phyloP scores from a whole-genome alignment of 2,888 invertebrate species.

The Antheraea yamamai region DNA sequence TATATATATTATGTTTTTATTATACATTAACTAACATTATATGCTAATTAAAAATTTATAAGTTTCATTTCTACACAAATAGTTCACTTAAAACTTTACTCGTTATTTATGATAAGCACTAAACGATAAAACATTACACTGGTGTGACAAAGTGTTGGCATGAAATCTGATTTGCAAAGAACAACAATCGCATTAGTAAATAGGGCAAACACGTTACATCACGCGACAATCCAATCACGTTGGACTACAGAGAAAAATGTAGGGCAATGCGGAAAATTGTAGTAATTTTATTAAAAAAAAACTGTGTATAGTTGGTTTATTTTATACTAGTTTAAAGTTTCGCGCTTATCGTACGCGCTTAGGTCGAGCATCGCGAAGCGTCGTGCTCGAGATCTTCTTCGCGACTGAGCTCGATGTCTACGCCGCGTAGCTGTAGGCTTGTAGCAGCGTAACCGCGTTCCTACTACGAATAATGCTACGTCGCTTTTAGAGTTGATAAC shows the following conservation, averaged over 20 bases:
- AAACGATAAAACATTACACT: slow-evolving; percentile 14
- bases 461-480: background rate
- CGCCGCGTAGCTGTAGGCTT: slow-evolving; percentile 16
- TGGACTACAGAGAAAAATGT: slow-evolving; percentile 11
- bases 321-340: slow-evolving; percentile 37
- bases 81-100: slow-evolving; percentile 1
- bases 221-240: slow-evolving; percentile 41
- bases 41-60: background rate
- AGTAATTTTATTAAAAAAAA: slow-evolving; percentile 7
- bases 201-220: slow-evolving; percentile 61
- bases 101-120: background rate
- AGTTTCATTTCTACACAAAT: background rate
- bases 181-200: slow-evolving; percentile 65
- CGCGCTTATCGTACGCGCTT: slow-evolving; percentile 35
- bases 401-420: slow-evolving; percentile 15
- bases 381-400: slow-evolving; percentile 25
- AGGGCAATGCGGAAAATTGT: slow-evolving; percentile 9
- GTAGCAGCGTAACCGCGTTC: slow-evolving; percentile 10
- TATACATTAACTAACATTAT: background rate
- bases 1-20: background rate
- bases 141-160: slow-evolving; percentile 28
- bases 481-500: background rate
- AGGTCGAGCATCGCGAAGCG: slow-evolving; percentile 33
- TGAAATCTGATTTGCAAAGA: slow-evolving; percentile 42
- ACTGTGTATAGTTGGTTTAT: slow-evolving; percentile 18